phyloP scores from a whole-genome alignment of 2,888 invertebrate species.

The Halocaridina rubra region DNA sequence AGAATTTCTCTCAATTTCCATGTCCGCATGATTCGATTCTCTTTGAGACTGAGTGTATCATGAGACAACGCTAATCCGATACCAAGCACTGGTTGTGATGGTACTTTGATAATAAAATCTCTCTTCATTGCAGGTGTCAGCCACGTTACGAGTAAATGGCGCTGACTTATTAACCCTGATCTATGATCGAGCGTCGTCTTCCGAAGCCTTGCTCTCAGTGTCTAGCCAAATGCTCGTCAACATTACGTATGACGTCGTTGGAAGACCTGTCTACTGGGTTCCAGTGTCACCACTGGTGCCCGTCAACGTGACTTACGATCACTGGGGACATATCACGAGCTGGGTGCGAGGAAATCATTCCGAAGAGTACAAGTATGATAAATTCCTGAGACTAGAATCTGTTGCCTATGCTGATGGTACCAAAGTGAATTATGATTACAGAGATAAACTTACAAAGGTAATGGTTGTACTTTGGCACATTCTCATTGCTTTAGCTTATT shows the following conservation, averaged over 20 bases:
- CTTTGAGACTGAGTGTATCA: too few species aligned
- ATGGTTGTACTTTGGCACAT: too few species aligned
- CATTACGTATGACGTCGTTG: conserved; percentile 61
- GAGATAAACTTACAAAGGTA: conserved; percentile 50
- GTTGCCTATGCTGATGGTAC: conserved; percentile 57
- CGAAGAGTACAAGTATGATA: conserved; percentile 52
- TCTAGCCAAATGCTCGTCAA: conserved; percentile 61
- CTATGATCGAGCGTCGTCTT: conserved; percentile 90
- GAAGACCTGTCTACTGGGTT: conserved; percentile 58
- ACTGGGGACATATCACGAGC: conserved; percentile 58
- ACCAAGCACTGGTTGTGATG: too few species aligned
- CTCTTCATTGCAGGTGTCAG: conserved; percentile 62
- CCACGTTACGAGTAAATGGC: conserved; percentile 81
- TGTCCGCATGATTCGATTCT: too few species aligned
- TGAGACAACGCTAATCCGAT: too few species aligned
- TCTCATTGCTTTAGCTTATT: too few species aligned
- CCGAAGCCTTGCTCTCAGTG: conserved; percentile 78
- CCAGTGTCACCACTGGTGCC: conserved; percentile 56
- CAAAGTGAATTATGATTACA: conserved; percentile 50
- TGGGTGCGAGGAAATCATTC: conserved; percentile 51
- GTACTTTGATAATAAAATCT: too few species aligned
- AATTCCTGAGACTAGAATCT: conserved; percentile 33
- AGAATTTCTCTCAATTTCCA: too few species aligned
- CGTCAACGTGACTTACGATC: conserved; percentile 54
- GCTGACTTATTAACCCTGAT: conserved; percentile 89